Evolutionary conservation across 2,113 vertebrate species (phyloP).

Genomic region (Regulus satrapa): DNA sequence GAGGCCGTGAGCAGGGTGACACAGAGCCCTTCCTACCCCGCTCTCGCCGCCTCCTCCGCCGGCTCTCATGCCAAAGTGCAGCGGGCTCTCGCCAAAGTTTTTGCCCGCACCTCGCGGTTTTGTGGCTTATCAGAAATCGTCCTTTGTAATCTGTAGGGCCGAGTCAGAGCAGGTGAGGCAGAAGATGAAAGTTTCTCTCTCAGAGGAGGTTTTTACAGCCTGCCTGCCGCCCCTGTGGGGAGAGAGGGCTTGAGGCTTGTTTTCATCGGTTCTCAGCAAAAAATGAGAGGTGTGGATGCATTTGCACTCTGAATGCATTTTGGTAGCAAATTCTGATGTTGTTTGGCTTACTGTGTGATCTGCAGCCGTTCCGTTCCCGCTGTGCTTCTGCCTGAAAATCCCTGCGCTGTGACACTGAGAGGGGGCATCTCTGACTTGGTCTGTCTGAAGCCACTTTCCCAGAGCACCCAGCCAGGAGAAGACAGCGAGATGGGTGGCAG

Average conservation of each 20-base stretch:
- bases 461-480: background rate
- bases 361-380: background rate
- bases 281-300: background rate
- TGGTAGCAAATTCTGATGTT: background rate
- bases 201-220: background rate
- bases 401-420: background rate
- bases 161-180: background rate
- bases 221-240: background rate
- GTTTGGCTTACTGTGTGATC: background rate
- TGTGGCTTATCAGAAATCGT: background rate
- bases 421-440: background rate
- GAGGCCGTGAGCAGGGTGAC: accelerated
- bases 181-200: background rate
- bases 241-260: background rate
- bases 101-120: background rate
- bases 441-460: background rate
- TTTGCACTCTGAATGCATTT: background rate
- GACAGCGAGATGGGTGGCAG: accelerated
- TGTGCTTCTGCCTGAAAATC: background rate
- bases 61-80: accelerated
- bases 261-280: background rate
- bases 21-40: background rate
- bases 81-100: background rate
- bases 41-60: background rate
- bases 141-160: background rate